Percentiles rank a stretch among this genome's conserved stretches.
These are phyloP conservation scores for Toxonevra muliebris DNA, from an alignment of 2,888 invertebrate genomes.

Conservation along the genomic window DNA sequence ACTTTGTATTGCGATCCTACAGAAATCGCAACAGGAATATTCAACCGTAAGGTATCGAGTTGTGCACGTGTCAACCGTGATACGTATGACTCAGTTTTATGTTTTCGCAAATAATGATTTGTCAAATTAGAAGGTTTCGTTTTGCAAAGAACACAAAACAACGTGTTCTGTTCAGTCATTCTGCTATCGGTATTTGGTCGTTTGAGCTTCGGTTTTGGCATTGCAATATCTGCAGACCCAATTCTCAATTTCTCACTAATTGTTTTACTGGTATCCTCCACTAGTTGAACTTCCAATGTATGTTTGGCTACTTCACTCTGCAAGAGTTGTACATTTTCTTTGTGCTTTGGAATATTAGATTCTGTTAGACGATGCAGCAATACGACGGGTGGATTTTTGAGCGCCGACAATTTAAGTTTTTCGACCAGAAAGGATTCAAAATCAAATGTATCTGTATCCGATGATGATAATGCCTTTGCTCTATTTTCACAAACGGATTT, in stretches of 20 bases:
- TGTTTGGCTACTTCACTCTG: not conserved
- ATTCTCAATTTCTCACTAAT: not conserved
- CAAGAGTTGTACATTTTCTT: not conserved
- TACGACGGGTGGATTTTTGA: slow-evolving; percentile 23
- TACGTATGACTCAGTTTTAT: slow-evolving; percentile 49
- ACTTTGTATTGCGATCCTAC: slow-evolving; percentile 36
- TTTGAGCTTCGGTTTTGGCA: slow-evolving; percentile 13
- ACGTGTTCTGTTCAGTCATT: slow-evolving; percentile 43
- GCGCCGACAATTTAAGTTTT: slow-evolving; percentile 7
- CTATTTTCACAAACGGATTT: too few relatives aligned
- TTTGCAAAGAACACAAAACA: slow-evolving; percentile 43
- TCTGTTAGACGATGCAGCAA: slow-evolving; percentile 17
- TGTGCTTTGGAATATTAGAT: slow-evolving; percentile 6
- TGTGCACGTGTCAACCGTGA: slow-evolving; percentile 41
- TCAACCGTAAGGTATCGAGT: slow-evolving; percentile 39
- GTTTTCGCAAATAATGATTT: slow-evolving; percentile 46
- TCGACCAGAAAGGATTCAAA: not conserved
- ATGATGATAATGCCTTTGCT: too few relatives aligned
- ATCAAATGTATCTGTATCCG: slow-evolving; percentile 20
- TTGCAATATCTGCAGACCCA: not conserved
- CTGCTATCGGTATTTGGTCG: slow-evolving; percentile 38
- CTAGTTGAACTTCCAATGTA: slow-evolving; percentile 30
- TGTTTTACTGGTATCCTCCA: slow-evolving; percentile 15
- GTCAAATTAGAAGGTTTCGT: slow-evolving; percentile 44
- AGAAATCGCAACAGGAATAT: slow-evolving; percentile 40